Conservation (phyloP, 2,888 invertebrate genomes). For the Cataglyphis albicans region DNA sequence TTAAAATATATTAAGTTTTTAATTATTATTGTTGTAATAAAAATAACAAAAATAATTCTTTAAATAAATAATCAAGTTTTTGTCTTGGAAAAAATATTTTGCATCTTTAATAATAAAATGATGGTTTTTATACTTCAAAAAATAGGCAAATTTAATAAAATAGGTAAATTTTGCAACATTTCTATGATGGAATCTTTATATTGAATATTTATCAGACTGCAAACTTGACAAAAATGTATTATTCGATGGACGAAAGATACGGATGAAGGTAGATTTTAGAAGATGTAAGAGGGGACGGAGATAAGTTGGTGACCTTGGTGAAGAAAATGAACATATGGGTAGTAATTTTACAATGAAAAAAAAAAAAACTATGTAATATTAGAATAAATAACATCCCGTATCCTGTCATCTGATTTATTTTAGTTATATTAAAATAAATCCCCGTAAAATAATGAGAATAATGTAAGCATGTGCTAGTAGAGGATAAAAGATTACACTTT, state of each 20-base stretch:
- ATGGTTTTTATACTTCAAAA: not conserved
- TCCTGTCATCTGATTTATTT: slow-evolving; percentile 14
- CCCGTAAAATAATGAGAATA: slow-evolving; percentile 2
- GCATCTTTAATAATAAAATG: not conserved
- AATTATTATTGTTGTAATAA: too few relatives aligned
- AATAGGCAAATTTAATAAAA: not conserved
- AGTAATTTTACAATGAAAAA: slow-evolving; percentile 36
- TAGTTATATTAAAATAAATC: slow-evolving; percentile 12
- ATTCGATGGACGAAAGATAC: slow-evolving; percentile 20
- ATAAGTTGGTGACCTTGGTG: slow-evolving; percentile 44
- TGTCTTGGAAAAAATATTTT: too few relatives aligned
- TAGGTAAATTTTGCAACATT: not conserved
- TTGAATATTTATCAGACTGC: not conserved
- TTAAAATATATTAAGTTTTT: too few relatives aligned
- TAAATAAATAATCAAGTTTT: too few relatives aligned
- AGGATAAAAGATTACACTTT: not conserved
- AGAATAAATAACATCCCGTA: slow-evolving; percentile 12
- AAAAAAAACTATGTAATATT: slow-evolving; percentile 18
- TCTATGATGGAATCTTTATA: not conserved
- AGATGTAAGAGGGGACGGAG: slow-evolving; percentile 9
- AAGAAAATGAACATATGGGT: slow-evolving; percentile 27
- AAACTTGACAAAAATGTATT: not conserved
- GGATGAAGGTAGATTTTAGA: slow-evolving; percentile 32
- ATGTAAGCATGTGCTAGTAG: not conserved
- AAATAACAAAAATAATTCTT: too few relatives aligned